Conservation (phyloP, 2,113 vertebrate genomes). For the Chroicocephalus ridibundus region DNA sequence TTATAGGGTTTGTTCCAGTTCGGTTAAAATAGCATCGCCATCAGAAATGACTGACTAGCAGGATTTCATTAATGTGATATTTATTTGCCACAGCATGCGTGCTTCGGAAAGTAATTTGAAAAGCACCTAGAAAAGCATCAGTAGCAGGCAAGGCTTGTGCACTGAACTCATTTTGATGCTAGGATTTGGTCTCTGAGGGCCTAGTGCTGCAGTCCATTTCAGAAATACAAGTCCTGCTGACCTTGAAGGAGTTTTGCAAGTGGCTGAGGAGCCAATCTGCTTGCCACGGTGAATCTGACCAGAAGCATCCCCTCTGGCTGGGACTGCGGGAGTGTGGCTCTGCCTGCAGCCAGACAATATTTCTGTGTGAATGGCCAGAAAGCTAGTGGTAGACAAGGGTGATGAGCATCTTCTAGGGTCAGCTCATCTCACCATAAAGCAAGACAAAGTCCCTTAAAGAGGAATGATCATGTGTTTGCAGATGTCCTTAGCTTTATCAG, state of each 20-base stretch:
- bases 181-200: not conserved
- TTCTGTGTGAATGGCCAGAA: not conserved
- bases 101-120: not conserved
- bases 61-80: not conserved
- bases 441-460: not conserved
- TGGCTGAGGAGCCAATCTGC: not conserved
- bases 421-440: not conserved
- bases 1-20: not conserved
- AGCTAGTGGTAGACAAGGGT: not conserved
- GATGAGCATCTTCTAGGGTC: not conserved
- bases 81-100: not conserved
- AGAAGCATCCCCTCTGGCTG: not conserved
- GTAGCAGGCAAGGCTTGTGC: not conserved
- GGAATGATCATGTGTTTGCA: not conserved
- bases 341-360: not conserved
- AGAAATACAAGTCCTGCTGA: not conserved
- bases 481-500: not conserved
- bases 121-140: not conserved
- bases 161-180: not conserved
- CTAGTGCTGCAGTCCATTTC: not conserved
- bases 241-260: not conserved
- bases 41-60: conserved; percentile 2
- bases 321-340: not conserved
- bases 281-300: not conserved
- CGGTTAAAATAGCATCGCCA: not conserved